Conservation (phyloP, 2,888 invertebrate genomes). For the Drosophila recens region DNA sequence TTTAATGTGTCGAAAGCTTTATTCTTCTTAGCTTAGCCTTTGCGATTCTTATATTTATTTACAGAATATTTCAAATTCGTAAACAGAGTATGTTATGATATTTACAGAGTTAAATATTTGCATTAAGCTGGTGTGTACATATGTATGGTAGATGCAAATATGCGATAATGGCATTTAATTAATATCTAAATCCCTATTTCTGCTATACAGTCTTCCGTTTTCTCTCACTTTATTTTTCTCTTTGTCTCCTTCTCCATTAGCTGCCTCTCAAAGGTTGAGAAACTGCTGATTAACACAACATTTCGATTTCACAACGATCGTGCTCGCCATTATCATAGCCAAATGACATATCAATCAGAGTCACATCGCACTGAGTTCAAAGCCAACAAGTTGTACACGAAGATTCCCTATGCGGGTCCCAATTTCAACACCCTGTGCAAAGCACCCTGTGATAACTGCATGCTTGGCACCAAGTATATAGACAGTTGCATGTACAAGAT, state of each 20-base stretch:
- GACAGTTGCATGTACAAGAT: conserved; percentile 68
- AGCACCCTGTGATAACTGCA: conserved; percentile 18
- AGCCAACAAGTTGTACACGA: conserved; percentile 27
- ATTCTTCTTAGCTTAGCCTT: too few species aligned
- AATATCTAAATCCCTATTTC: too few species aligned
- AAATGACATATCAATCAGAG: background rate
- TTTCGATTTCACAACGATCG: conserved; percentile 76
- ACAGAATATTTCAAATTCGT: too few species aligned
- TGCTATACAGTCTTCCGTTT: too few species aligned
- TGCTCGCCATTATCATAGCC: conserved; percentile 14
- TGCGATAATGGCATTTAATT: too few species aligned
- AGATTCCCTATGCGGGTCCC: conserved; percentile 69
- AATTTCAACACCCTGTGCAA: conserved; percentile 49
- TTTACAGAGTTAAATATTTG: too few species aligned
- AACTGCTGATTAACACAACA: conserved; percentile 65
- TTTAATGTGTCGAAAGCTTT: too few species aligned
- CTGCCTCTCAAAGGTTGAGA: conserved; percentile 77
- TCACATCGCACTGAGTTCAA: conserved; percentile 36
- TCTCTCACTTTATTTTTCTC: too few species aligned
- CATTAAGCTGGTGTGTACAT: too few species aligned
- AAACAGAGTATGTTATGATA: too few species aligned
- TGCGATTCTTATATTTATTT: too few species aligned
- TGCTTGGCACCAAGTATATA: conserved; percentile 20
- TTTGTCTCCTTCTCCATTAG: conserved; percentile 44
- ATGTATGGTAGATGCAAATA: too few species aligned